Conservation (phyloP, 2,113 vertebrate genomes). For the Globicephala melas region DNA sequence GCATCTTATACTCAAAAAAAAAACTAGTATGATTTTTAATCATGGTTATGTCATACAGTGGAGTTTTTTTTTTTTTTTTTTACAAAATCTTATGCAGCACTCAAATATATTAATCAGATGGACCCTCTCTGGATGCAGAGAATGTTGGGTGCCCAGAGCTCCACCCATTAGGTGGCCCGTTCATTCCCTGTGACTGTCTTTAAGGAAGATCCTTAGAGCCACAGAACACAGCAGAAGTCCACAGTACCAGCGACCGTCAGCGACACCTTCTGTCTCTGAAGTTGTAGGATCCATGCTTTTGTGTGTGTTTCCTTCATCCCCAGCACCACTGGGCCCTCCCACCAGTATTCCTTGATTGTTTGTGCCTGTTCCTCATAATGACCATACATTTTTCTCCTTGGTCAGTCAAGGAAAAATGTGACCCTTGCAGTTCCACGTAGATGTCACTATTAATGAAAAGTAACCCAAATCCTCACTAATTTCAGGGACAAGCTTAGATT, state of each 20-base stretch:
- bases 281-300: neutral
- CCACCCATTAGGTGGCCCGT: neutral
- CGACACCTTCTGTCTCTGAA: neutral
- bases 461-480: neutral
- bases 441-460: neutral
- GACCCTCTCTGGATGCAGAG: neutral
- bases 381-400: neutral
- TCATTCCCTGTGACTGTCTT: neutral
- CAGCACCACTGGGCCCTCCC: neutral
- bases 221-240: neutral
- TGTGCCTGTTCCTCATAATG: neutral
- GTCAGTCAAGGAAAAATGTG: neutral
- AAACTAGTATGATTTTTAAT: neutral
- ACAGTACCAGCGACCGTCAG: neutral
- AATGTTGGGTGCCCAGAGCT: neutral
- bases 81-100: neutral
- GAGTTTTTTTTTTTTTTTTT: neutral
- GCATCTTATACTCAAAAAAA: no score
- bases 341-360: neutral
- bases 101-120: neutral
- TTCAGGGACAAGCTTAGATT: neutral
- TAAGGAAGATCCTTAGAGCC: neutral
- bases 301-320: neutral
- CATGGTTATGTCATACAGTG: neutral
- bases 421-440: neutral